Evolutionary conservation across 1,140 invertebrate species (phyloP).

Genomic region (Hypothenemus hampei): DNA sequence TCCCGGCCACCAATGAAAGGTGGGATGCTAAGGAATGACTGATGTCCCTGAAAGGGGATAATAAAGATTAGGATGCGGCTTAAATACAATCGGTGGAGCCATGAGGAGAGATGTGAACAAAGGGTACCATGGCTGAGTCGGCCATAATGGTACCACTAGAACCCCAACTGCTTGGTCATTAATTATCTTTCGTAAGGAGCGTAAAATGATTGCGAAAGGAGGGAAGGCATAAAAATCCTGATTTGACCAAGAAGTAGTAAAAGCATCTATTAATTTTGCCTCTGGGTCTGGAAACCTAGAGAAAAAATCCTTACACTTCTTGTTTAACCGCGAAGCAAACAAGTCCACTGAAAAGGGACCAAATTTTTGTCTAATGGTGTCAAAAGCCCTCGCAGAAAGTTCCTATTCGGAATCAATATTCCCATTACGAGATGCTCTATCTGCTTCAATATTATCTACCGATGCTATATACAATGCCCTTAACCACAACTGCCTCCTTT

Average conservation of each 20-base stretch:
- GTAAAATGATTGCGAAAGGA: constrained; percentile 30
- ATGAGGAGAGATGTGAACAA: constrained; percentile 27
- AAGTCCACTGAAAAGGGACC: constrained; percentile 27
- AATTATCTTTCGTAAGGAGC: constrained; percentile 33
- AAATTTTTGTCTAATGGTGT: constrained; percentile 7
- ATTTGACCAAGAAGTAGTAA: constrained; percentile 29
- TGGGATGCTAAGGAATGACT: constrained; percentile 1
- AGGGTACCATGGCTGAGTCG: constrained; percentile 38
- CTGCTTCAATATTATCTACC: constrained; percentile 22
- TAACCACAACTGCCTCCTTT: constrained; percentile 27
- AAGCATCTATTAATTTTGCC: constrained; percentile 25
- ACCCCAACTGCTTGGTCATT: constrained; percentile 33
- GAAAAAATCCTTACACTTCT: constrained; percentile 31
- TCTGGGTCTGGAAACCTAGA: constrained; percentile 31
- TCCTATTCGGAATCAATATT: constrained; percentile 24
- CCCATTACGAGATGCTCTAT: constrained; percentile 27
- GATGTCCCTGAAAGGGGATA: too few species aligned
- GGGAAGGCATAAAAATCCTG: constrained; percentile 37
- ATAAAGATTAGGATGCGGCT: too few species aligned
- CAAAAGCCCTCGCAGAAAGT: neutral
- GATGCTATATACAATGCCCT: constrained; percentile 32
- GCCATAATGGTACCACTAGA: constrained; percentile 40
- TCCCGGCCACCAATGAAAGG: constrained; percentile 34
- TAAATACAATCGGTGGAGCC: too few species aligned
- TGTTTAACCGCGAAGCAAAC: constrained; percentile 32